These are phyloP conservation scores for Dinomys branickii DNA, from an alignment of 2,113 vertebrate species.

Conservation along the genomic window DNA sequence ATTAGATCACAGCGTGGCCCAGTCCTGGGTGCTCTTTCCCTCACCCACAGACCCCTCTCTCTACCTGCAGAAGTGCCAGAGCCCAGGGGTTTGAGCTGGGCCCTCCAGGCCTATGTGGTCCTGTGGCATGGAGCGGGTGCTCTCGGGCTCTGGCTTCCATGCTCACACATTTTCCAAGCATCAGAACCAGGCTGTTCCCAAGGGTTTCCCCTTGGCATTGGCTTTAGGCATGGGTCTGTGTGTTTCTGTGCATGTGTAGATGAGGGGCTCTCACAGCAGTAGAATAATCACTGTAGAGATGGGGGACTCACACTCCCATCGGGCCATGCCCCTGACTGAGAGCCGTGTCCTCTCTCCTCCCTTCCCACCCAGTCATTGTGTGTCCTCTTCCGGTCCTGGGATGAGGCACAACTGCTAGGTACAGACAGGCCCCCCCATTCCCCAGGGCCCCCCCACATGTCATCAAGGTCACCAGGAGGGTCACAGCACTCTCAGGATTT, in stretches of 20 bases:
- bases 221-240: accelerated
- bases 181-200: neutral
- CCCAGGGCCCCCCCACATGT: too few species aligned
- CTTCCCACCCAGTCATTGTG: neutral
- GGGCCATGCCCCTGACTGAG: too few species aligned
- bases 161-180: neutral
- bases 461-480: neutral
- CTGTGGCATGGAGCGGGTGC: neutral
- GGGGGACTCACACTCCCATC: too few species aligned
- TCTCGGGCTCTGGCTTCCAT: neutral
- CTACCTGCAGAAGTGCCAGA: accelerated
- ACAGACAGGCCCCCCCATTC: neutral
- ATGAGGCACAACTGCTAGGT: neutral
- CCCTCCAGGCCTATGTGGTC: neutral
- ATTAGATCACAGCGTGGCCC: accelerated
- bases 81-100: neutral
- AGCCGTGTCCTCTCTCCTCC: too few species aligned
- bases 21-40: neutral
- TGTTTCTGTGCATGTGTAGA: neutral
- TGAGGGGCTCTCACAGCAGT: too few species aligned
- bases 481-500: neutral
- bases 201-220: neutral
- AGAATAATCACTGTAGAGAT: neutral
- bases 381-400: neutral
- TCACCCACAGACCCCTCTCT: accelerated